Evolutionary conservation across 2,113 vertebrate species (phyloP).

Genomic region (Hucho hucho): DNA sequence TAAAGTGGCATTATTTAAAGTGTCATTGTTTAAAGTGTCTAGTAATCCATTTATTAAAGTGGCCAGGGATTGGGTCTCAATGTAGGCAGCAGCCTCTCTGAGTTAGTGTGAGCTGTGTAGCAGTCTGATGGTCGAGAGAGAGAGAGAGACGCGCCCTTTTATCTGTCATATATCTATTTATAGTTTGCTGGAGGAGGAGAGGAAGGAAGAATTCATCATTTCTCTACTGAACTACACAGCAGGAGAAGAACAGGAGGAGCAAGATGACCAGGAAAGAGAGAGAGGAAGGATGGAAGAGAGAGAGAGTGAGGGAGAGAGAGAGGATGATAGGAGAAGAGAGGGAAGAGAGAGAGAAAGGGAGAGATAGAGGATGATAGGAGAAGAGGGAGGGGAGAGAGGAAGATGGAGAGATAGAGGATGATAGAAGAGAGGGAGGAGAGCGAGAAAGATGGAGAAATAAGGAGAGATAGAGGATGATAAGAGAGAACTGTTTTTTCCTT

Average conservation of each 20-base stretch:
- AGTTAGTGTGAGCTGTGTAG: too few relatives aligned
- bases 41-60: too few relatives aligned
- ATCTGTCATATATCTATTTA: slow-evolving; percentile 68
- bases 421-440: background rate
- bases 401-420: background rate
- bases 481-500: background rate
- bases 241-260: background rate
- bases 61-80: too few relatives aligned
- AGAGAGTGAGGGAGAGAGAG: slow-evolving; percentile 1
- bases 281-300: background rate
- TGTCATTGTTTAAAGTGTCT: too few relatives aligned
- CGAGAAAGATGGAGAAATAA: slow-evolving; percentile 1
- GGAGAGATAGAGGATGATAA: background rate
- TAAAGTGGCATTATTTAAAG: too few relatives aligned
- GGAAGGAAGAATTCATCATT: slow-evolving; percentile 31
- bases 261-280: slow-evolving; percentile 38
- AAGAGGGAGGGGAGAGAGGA: background rate
- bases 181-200: slow-evolving; percentile 42
- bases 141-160: slow-evolving; percentile 41
- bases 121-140: background rate
- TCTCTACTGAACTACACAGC: slow-evolving; percentile 5
- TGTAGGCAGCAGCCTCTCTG: too few relatives aligned
- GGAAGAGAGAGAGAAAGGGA: background rate
- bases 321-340: background rate
- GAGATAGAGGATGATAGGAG: background rate